Evolutionary conservation across 53 echinoderm and acorn worm species (phyloP).

Genomic region (Antedon mediterranea): DNA sequence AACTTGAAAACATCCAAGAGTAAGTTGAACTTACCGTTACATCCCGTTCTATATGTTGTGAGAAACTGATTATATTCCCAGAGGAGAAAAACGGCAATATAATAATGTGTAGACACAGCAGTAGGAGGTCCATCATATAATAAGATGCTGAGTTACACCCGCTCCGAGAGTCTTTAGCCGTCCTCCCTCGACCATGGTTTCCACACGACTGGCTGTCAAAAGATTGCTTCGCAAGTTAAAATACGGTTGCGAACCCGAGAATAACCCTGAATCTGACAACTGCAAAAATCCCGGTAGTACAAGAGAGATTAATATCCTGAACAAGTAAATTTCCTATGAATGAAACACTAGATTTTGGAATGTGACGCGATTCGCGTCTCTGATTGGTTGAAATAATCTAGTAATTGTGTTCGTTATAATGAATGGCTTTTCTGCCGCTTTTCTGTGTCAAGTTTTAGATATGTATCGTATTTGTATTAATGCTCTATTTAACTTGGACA

Average conservation of each 20-base stretch:
- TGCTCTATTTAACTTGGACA: background rate
- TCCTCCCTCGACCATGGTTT: background rate
- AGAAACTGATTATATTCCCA: background rate
- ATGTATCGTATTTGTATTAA: background rate
- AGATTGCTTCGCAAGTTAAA: too few species aligned
- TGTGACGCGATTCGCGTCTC: background rate
- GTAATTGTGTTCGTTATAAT: background rate
- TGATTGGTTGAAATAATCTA: background rate
- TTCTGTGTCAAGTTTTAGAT: background rate
- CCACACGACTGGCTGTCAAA: background rate
- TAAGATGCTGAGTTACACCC: background rate
- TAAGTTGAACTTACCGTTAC: background rate
- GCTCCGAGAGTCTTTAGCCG: background rate
- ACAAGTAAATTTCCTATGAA: background rate
- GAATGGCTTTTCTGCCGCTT: background rate
- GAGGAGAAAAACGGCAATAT: background rate
- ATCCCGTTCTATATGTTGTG: background rate
- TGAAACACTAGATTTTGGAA: background rate
- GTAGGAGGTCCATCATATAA: background rate
- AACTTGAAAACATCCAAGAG: too few species aligned
- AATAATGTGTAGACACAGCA: background rate
- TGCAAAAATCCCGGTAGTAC: background rate
- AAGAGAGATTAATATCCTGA: background rate
- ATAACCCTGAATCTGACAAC: background rate
- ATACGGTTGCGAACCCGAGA: background rate